These are phyloP conservation scores for Anolis carolinensis DNA, from an alignment of 2,113 vertebrate species.

Conservation along the genomic window DNA sequence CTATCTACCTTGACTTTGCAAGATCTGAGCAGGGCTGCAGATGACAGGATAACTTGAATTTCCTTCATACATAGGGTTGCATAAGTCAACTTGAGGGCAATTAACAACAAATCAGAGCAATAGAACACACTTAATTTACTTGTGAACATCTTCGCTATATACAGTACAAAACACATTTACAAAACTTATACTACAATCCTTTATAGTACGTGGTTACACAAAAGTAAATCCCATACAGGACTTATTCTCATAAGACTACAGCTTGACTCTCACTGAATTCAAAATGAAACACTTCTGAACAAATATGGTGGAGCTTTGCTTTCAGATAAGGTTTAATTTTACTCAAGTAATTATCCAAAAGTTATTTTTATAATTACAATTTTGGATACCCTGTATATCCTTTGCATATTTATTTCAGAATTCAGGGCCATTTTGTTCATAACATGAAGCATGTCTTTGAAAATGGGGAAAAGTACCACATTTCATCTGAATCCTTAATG, in stretches of 20 bases:
- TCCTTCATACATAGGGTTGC: no score
- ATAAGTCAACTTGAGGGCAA: no score
- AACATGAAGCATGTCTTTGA: constrained; percentile 15
- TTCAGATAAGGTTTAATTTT: not conserved
- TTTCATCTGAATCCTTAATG: constrained; percentile 5
- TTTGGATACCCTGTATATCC: not conserved
- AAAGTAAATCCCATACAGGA: not conserved
- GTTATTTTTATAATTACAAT: no score
- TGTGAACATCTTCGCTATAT: not conserved
- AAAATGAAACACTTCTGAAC: not conserved
- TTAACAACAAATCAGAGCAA: not conserved
- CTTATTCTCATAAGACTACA: not conserved
- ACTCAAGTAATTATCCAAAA: no score
- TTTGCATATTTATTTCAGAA: constrained; percentile 12
- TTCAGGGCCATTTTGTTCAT: not conserved
- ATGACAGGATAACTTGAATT: no score
- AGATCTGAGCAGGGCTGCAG: no score
- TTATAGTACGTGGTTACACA: not conserved
- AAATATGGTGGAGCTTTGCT: not conserved
- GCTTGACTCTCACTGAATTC: not conserved
- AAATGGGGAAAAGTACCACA: constrained; percentile 3
- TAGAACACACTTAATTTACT: constrained; percentile 5
- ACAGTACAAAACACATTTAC: not conserved
- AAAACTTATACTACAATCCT: not conserved
- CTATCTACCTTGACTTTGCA: no score